Evolutionary conservation across 1,140 invertebrate genomes (phyloP).

Genomic region (Pteromalus puparum): DNA sequence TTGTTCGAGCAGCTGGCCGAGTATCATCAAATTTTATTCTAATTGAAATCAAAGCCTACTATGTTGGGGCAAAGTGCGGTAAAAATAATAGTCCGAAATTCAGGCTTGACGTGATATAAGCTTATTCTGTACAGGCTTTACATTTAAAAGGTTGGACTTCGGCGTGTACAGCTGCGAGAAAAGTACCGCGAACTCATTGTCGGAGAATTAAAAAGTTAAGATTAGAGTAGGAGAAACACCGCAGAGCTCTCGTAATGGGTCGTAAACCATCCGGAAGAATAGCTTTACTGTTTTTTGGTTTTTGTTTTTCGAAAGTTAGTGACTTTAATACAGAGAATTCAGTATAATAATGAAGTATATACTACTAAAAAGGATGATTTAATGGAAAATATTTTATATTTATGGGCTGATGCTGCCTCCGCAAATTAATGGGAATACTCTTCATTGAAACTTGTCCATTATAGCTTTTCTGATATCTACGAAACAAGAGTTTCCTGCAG

Average conservation of each 20-base stretch:
- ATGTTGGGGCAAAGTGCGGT: neutral
- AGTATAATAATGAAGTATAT: no score
- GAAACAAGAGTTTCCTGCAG: no score
- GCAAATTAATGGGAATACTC: no score
- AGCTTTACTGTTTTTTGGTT: no score
- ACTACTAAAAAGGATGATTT: no score
- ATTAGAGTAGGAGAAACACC: neutral
- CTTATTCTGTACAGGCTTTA: constrained; percentile 3
- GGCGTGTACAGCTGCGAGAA: neutral
- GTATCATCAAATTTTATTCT: constrained; percentile 25
- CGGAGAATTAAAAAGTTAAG: neutral
- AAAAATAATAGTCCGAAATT: neutral
- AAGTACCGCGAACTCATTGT: constrained; percentile 5
- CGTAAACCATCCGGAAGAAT: no score
- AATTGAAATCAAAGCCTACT: constrained; percentile 25
- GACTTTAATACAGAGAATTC: no score
- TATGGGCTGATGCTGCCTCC: no score
- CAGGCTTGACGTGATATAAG: constrained; percentile 27
- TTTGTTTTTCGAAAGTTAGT: no score
- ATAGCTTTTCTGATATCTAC: no score
- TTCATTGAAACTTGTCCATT: no score
- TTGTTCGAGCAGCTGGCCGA: neutral
- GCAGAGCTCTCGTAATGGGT: neutral
- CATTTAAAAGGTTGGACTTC: neutral
- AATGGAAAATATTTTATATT: no score